Base-by-base conservation (phyloP, 1,140 invertebrate genomes). In the Drosophila erecta region DNA sequence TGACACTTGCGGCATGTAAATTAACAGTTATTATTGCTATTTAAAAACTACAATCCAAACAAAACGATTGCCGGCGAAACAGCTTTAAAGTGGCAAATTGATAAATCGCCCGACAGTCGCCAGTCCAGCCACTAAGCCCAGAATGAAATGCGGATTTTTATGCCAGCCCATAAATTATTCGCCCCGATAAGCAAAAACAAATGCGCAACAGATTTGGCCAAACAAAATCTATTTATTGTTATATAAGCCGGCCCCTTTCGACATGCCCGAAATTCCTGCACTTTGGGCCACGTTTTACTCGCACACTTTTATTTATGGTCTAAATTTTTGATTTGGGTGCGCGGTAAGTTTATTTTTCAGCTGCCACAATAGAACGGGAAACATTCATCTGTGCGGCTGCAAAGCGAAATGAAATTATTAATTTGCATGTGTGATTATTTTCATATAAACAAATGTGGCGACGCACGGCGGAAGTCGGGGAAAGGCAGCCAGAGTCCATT, bases 391-490 rank as follows among this genome's bases (percentile, higher is more conserved):
- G 49, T 46, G 46, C 33, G 54, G 33, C 15, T 55, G 46, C 58
- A 64, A 54, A 79, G 50, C 70, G 46, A 62, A 85, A 81, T 89
- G 62, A 87, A 87, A 83, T 87, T 87, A 87, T 87, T 87, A 83
- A 87, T 87, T 87, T 87, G 79, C 83, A 87, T 87, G 83, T 89
- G 84, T 79, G 84, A 86, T 86, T 86, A 87, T 87, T 86, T 86
- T 87, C 80, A 79, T 86, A 81, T 76, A 86, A 83, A 87, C 76
- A 79, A 57, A 53, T 57, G 46, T 41, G 55, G 40, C 51, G 4
- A 15, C 17, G 43, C 41, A 44, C 41, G 41, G 7, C 14, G 41
- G 41, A 10, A 17, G 20, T 20, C 17, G 41, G 15, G 41, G 6
- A 43, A 43, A 43, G 7, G 49, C 37, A 22, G 37, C 17, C 7